These are phyloP conservation scores for Athetis lepigone DNA, from an alignment of 2,888 invertebrate species.

Conservation along the genomic window DNA sequence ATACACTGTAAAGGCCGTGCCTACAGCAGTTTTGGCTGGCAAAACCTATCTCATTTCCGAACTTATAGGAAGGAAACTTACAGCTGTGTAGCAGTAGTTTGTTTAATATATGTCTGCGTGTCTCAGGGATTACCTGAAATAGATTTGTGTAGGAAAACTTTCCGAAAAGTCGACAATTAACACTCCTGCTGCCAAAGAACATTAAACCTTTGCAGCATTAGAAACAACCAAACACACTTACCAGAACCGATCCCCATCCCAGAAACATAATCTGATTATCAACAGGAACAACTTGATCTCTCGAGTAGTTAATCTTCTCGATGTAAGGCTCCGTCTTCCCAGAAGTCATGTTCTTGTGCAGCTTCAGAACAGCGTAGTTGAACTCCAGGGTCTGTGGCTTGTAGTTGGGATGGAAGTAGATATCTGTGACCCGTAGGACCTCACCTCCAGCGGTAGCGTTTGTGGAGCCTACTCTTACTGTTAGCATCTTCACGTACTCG, in stretches of 20 bases:
- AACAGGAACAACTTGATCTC: conserved; percentile 71
- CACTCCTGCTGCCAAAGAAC: not conserved
- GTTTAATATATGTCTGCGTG: no score
- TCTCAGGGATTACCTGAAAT: no score
- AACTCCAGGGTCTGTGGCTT: conserved; percentile 82
- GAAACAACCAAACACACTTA: conserved; percentile 60
- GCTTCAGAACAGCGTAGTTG: conserved; percentile 80
- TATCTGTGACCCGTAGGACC: conserved; percentile 76
- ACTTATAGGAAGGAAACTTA: no score
- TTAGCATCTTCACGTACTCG: conserved; percentile 85
- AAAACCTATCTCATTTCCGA: no score
- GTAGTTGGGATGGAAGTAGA: conserved; percentile 87
- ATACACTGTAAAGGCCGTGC: no score
- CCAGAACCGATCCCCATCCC: conserved; percentile 87
- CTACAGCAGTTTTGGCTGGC: no score
- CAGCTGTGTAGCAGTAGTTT: no score
- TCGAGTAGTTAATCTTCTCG: conserved; percentile 69
- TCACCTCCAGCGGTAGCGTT: conserved; percentile 84
- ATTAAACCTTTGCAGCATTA: not conserved
- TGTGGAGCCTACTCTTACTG: conserved; percentile 81
- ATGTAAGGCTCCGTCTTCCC: conserved; percentile 58
- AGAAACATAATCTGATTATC: conserved; percentile 79
- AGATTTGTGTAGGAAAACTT: no score
- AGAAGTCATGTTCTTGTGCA: conserved; percentile 79
- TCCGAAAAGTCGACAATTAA: no score